Evolutionary conservation across 2,888 invertebrate species (phyloP).

Genomic region (Leptopilina myrica): DNA sequence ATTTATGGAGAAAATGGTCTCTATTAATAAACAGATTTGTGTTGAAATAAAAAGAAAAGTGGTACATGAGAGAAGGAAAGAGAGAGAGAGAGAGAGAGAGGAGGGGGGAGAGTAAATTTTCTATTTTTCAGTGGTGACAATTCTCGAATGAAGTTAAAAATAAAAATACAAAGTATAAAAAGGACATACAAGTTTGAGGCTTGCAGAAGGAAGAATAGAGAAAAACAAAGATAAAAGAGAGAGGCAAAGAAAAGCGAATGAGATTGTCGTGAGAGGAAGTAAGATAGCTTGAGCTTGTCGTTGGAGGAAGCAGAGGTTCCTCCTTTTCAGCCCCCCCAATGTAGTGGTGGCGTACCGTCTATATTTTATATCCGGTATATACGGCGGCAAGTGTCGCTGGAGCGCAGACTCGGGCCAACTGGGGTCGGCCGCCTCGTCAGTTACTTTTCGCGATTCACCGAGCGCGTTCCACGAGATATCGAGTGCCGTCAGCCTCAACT

Average conservation of each 20-base stretch:
- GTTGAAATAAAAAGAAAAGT: not conserved
- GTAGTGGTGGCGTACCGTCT: slow-evolving; percentile 55
- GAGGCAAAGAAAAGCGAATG: slow-evolving; percentile 30
- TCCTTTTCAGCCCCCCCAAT: slow-evolving; percentile 54
- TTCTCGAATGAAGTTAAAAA: not conserved
- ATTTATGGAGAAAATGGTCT: not conserved
- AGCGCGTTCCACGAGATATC: slow-evolving; percentile 64
- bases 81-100: too few species aligned
- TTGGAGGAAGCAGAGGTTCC: slow-evolving; percentile 47
- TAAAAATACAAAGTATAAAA: too few species aligned
- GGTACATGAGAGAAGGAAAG: not conserved
- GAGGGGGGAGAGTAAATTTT: not conserved
- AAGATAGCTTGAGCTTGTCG: slow-evolving; percentile 43
- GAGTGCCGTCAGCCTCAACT: slow-evolving; percentile 30
- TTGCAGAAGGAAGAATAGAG: not conserved
- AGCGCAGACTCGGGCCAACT: slow-evolving; percentile 70
- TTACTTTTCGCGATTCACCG: slow-evolving; percentile 72
- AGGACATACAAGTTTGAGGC: not conserved
- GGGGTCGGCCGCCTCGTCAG: slow-evolving; percentile 68
- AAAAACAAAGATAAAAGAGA: not conserved
- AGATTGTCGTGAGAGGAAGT: slow-evolving; percentile 44
- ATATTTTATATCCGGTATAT: slow-evolving; percentile 67
- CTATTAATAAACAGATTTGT: slow-evolving; percentile 1
- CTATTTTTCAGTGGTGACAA: slow-evolving; percentile 2
- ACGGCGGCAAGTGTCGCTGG: slow-evolving; percentile 64